phyloP scores from a whole-genome alignment of 2,797 vertebrate genomes.

The Sebastes matsubarae region DNA sequence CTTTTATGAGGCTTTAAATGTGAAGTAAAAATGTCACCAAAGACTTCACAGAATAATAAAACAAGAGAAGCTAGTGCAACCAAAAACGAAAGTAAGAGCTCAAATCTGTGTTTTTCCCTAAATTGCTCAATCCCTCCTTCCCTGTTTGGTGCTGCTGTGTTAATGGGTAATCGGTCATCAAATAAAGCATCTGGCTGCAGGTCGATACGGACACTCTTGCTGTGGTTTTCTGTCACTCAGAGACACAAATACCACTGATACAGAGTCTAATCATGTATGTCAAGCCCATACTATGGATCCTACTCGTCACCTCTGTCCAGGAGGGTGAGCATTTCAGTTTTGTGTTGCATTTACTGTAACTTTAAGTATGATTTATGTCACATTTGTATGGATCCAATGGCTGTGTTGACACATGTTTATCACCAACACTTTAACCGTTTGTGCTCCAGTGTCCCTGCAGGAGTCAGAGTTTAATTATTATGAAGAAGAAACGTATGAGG shows the following conservation, averaged over 20 bases:
- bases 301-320: constrained; percentile 37
- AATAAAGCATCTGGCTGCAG: constrained; percentile 63
- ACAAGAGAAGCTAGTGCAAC: background rate
- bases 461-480: constrained; percentile 13
- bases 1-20: background rate
- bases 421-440: background rate
- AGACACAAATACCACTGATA: background rate
- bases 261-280: constrained; percentile 34
- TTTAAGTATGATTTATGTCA: background rate
- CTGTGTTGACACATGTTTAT: background rate
- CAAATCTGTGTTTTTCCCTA: constrained; percentile 6
- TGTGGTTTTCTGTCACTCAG: background rate
- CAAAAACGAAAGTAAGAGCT: constrained; percentile 30
- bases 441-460: constrained; percentile 42
- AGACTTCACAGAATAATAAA: background rate
- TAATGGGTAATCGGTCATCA: constrained; percentile 80
- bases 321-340: constrained; percentile 62
- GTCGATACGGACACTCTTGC: constrained; percentile 6
- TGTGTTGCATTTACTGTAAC: background rate
- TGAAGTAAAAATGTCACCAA: background rate
- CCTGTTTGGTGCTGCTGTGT: constrained; percentile 49
- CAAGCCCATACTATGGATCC: constrained; percentile 19
- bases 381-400: background rate
- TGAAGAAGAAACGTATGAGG: background rate
- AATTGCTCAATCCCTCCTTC: constrained; percentile 64